Evolutionary conservation across 1,140 invertebrate genomes (phyloP).

Genomic region (Trachymyrmex cornetzi): DNA sequence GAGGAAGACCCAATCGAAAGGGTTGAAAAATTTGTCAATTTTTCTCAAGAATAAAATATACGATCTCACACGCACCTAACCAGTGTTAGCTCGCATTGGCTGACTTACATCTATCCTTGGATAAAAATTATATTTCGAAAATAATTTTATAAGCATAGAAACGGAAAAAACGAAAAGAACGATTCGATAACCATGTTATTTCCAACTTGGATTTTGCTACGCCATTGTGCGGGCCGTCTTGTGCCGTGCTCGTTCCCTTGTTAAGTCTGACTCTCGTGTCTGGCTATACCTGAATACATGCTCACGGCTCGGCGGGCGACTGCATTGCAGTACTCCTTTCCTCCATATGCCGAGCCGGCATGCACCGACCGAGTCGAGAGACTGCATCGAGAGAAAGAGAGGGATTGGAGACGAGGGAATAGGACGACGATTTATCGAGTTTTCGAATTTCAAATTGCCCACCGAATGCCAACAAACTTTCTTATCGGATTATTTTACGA

Average conservation of each 20-base stretch:
- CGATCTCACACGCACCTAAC: too few relatives aligned
- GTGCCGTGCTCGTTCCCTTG: conserved; percentile 58
- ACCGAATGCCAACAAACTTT: conserved; percentile 55
- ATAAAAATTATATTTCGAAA: background rate
- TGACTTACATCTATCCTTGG: too few relatives aligned
- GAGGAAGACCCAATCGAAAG: too few relatives aligned
- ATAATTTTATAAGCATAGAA: background rate
- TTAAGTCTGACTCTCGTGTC: conserved; percentile 70
- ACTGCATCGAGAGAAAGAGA: conserved; percentile 68
- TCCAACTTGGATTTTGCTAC: conserved; percentile 44
- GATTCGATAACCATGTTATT: conserved; percentile 7
- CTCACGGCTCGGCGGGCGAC: conserved; percentile 79
- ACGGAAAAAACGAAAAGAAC: conserved; percentile 43
- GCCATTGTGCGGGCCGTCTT: conserved; percentile 62
- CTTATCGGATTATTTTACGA: conserved; percentile 61
- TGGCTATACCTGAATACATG: conserved; percentile 80
- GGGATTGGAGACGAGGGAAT: conserved; percentile 64
- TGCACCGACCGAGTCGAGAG: conserved; percentile 69
- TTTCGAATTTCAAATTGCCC: conserved; percentile 64
- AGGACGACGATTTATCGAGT: conserved; percentile 72
- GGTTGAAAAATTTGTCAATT: too few relatives aligned
- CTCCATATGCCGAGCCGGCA: conserved; percentile 78
- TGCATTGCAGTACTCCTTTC: conserved; percentile 83
- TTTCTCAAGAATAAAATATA: too few relatives aligned
- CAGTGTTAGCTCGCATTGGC: too few relatives aligned